Percentiles rank a stretch among this genome's conserved stretches.
Evolutionary conservation across 2,888 invertebrate genomes (phyloP).

Genomic region (Metallyticus violacea): DNA sequence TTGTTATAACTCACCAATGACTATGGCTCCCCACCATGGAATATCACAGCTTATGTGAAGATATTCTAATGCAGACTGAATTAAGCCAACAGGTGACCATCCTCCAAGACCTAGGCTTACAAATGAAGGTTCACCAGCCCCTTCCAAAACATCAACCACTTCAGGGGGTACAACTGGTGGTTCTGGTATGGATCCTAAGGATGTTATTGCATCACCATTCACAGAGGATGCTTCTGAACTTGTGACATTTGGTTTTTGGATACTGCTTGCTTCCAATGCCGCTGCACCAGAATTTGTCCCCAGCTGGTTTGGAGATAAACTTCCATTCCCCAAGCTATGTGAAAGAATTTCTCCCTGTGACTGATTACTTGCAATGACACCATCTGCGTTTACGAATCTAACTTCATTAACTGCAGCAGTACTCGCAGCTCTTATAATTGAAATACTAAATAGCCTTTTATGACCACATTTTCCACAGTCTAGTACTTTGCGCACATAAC

Average conservation of each 20-base stretch:
- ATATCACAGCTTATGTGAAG: slow-evolving; percentile 76
- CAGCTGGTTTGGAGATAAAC: not conserved
- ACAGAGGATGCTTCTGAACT: not conserved
- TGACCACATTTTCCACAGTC: not conserved
- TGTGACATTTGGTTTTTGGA: not conserved
- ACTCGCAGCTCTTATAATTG: not conserved
- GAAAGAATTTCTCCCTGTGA: not conserved
- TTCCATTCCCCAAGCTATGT: not conserved
- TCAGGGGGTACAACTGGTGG: slow-evolving; percentile 14
- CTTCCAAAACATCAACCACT: slow-evolving; percentile 6
- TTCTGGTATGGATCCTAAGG: slow-evolving; percentile 22
- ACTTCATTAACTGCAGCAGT: not conserved
- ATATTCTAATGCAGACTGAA: slow-evolving; percentile 78
- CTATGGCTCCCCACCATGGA: slow-evolving; percentile 93
- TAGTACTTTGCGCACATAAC: not conserved
- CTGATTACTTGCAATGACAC: not conserved
- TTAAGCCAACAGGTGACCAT: slow-evolving; percentile 76
- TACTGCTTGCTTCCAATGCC: not conserved
- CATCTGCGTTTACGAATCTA: not conserved
- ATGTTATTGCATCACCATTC: not conserved
- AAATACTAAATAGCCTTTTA: not conserved
- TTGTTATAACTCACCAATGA: slow-evolving; percentile 57
- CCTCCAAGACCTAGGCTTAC: slow-evolving; percentile 79
- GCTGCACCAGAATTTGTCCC: not conserved
- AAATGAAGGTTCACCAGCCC: slow-evolving; percentile 70